Base-by-base conservation (phyloP, 2,113 vertebrate species). In the Noturus placidus region DNA sequence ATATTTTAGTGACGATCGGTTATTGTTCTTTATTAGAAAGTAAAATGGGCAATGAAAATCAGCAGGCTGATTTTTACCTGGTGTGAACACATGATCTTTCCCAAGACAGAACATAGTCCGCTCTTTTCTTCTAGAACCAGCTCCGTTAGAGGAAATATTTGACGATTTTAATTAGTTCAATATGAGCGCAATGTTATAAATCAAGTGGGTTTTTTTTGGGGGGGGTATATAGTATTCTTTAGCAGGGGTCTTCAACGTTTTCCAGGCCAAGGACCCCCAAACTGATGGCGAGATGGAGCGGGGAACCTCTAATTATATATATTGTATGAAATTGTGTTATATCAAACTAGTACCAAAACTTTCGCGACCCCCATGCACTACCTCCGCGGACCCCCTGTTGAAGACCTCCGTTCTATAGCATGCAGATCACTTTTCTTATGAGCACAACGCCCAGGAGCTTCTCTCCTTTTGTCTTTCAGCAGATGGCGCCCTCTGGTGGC, bases 401-500 rank as follows among this genome's bases (percentile, higher is more conserved):
- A n/a, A n/a, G n/a, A n/a, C n/a, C n/a, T n/a, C n/a, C n/a, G n/a
- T n/a, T n/a, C n/a, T 80, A 14, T 30, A 59, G 13, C 22, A 17
- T n/a, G 27, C 42, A 27, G 4, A 14, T 77, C 42, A 7, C 74
- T 46, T 50, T 27, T 3, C 25, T 30, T 78, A 19, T 3, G 5
- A 15, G 76, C 4, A 27, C 76, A 50, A 79, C 76, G 1, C 76
- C 80, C 56, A 63, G 35, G 19, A 33, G 6, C 65, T 3, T 46
- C 56, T 84, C 46, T n/a, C 11, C 70, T 61, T 46, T 84, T 30
- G 20, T 87, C 57, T 90, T 25, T 88, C 74, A 84, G 5, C 91
- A 96, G 95, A 95, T 96, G 94, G 89, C 96, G 88, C 97, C 98
- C 14, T 94, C 97, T 13, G 96, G 96, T 87, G 97, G 97, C 86